phyloP scores from a whole-genome alignment of 1,140 invertebrate species.

The Zaprionus kolodkinae region DNA sequence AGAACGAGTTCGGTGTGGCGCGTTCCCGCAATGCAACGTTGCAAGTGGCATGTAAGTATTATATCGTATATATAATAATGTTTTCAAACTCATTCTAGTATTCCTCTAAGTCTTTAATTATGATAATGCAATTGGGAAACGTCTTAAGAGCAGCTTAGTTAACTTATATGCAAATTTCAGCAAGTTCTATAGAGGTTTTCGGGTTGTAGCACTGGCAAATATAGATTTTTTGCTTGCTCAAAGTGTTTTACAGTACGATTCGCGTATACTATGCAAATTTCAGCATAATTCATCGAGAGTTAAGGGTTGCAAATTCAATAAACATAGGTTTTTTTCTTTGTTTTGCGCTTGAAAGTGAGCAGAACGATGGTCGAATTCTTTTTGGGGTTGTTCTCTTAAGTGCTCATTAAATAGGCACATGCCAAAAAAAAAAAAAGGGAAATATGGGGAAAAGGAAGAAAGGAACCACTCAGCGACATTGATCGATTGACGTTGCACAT shows the following conservation, averaged over 20 bases:
- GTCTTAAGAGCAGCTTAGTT: background rate
- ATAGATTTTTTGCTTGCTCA: background rate
- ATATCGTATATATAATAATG: background rate
- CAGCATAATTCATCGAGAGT: background rate
- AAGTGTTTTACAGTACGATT: background rate
- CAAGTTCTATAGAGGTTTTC: background rate
- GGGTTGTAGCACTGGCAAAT: background rate
- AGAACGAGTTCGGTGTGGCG: slow-evolving; percentile 91
- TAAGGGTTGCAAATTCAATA: background rate
- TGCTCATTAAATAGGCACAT: slow-evolving; percentile 32
- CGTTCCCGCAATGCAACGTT: slow-evolving; percentile 93
- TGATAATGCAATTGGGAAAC: background rate
- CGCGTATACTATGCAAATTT: background rate
- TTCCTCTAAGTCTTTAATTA: background rate
- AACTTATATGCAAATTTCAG: background rate
- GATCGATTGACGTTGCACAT: slow-evolving; percentile 64
- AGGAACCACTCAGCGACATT: slow-evolving; percentile 45
- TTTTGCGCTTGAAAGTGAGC: background rate
- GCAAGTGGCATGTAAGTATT: slow-evolving; percentile 91
- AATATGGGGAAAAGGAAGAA: slow-evolving; percentile 3
- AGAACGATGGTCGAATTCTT: background rate
- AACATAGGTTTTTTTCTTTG: background rate
- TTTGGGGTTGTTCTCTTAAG: slow-evolving; percentile 21
- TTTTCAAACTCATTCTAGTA: background rate
- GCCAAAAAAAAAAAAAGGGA: slow-evolving; percentile 7